Conservation (phyloP, 2,113 vertebrate genomes). For the Podarcis cretensis region DNA sequence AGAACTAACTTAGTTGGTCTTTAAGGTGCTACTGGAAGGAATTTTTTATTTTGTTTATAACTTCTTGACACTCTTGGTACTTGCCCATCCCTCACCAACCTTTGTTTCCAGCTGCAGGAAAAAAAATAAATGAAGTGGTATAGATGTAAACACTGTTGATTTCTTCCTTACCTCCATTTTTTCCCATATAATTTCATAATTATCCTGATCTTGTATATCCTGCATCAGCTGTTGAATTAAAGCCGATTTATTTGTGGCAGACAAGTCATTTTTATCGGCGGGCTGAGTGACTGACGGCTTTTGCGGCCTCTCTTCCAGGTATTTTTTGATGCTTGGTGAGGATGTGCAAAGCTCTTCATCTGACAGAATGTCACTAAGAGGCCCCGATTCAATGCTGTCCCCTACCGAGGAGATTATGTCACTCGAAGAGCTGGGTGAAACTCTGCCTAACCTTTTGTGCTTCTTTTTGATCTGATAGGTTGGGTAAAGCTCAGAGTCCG, state of each 20-base stretch:
- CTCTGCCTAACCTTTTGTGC: constrained; percentile 74
- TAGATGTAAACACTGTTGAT: background rate
- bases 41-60: too few species aligned
- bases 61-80: too few species aligned
- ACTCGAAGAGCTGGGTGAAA: constrained; percentile 90
- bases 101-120: background rate
- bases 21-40: too few species aligned
- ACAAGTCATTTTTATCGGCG: constrained; percentile 69
- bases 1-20: too few species aligned
- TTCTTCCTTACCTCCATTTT: constrained; percentile 89
- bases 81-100: background rate
- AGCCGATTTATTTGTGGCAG: constrained; percentile 74
- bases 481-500: constrained; percentile 85
- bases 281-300: constrained; percentile 41
- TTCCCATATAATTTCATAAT: constrained; percentile 88
- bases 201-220: constrained; percentile 89
- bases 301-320: constrained; percentile 62
- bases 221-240: constrained; percentile 89
- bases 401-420: constrained; percentile 88
- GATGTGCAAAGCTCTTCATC: constrained; percentile 83
- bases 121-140: background rate
- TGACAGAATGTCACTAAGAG: constrained; percentile 88
- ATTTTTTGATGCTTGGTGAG: constrained; percentile 70
- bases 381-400: constrained; percentile 92
- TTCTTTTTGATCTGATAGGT: constrained; percentile 74